Conservation (phyloP, 2,888 invertebrate species). For the Clivina fossor region DNA sequence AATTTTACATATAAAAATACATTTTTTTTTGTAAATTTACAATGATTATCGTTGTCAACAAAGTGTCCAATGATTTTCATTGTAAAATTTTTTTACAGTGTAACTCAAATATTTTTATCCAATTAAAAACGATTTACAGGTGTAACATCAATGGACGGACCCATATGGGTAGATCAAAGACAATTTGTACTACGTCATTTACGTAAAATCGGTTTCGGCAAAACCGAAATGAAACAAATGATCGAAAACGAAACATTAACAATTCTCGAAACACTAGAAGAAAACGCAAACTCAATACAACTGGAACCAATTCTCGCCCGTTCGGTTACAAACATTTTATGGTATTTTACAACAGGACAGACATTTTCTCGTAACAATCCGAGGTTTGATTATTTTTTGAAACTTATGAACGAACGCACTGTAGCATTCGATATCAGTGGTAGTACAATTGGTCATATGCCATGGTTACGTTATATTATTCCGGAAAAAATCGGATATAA, state of each 20-base stretch:
- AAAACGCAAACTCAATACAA: conserved; percentile 39
- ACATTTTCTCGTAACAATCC: conserved; percentile 53
- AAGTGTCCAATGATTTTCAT: too few relatives aligned
- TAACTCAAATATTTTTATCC: neutral
- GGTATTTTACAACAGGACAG: conserved; percentile 60
- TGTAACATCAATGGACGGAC: conserved; percentile 61
- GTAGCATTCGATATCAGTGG: conserved; percentile 45
- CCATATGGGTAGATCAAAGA: conserved; percentile 57
- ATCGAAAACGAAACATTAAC: conserved; percentile 57
- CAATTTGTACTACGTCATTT: conserved; percentile 57
- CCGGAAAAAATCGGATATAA: conserved; percentile 65
- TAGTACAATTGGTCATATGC: conserved; percentile 59
- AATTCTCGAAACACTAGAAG: conserved; percentile 47
- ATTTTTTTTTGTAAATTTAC: too few relatives aligned
- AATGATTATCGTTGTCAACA: too few relatives aligned
- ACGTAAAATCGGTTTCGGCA: conserved; percentile 58
- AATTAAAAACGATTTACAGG: conserved; percentile 48
- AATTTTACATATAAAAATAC: too few relatives aligned
- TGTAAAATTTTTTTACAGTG: too few relatives aligned
- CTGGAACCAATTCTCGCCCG: conserved; percentile 54
- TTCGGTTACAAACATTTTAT: conserved; percentile 66
- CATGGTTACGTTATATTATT: conserved; percentile 64
- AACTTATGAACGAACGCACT: conserved; percentile 55
- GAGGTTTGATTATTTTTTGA: conserved; percentile 53
- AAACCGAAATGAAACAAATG: conserved; percentile 52